Conservation (phyloP, 2,888 invertebrate genomes). For the Apamea anceps region DNA sequence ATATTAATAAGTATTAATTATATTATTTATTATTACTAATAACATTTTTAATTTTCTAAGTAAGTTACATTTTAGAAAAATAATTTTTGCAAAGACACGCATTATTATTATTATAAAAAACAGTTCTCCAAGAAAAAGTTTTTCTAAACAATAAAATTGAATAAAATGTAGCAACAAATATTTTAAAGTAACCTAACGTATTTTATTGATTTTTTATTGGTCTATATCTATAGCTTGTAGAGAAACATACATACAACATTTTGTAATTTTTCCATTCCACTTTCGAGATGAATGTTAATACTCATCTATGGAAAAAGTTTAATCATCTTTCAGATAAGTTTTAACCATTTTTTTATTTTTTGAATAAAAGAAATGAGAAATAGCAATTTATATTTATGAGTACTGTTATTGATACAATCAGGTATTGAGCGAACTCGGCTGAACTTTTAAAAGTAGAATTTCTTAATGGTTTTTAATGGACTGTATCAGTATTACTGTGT, state of each 20-base stretch:
- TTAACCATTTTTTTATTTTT: no score
- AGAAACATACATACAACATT: background rate
- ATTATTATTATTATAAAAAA: no score
- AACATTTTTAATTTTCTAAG: background rate
- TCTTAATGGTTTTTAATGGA: background rate
- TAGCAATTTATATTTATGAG: background rate
- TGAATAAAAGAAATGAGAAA: background rate
- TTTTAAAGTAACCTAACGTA: background rate
- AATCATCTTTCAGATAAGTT: background rate
- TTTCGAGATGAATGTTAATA: background rate
- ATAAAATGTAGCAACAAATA: background rate
- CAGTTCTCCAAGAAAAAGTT: background rate
- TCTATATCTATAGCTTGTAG: background rate
- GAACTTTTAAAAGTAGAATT: background rate
- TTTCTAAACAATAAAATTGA: background rate
- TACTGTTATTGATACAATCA: background rate
- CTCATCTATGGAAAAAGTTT: background rate
- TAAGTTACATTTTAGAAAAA: background rate
- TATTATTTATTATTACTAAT: background rate
- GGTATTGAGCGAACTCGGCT: background rate
- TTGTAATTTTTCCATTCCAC: background rate
- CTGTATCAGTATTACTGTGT: background rate
- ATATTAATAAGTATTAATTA: no score
- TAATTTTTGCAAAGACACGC: background rate
- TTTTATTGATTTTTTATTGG: background rate